phyloP scores from a whole-genome alignment of 2,113 vertebrate genomes.

The Bagarius yarrelli region DNA sequence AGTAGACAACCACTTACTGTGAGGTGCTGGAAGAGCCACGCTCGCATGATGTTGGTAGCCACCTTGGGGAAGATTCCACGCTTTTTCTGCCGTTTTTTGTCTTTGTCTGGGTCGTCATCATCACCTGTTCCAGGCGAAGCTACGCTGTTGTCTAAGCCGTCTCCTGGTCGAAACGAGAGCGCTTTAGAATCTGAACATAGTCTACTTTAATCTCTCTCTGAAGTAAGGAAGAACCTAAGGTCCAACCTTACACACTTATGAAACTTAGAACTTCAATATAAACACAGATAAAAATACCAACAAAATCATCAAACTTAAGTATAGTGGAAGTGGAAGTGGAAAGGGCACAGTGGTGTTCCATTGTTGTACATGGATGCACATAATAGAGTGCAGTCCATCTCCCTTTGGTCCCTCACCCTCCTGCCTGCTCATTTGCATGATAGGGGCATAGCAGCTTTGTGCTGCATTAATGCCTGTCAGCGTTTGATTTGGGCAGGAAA shows the following conservation, averaged over 20 bases:
- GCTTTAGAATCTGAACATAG: conserved; percentile 62
- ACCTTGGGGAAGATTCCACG: conserved; percentile 99
- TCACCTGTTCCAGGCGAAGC: conserved; percentile 98
- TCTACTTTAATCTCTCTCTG: conserved; percentile 51
- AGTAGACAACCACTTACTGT: conserved; percentile 79
- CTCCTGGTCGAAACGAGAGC: conserved; percentile 79
- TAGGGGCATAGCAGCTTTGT: conserved; percentile 83
- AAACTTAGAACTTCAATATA: conserved; percentile 49
- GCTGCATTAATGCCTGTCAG: conserved; percentile 80
- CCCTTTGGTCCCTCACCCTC: conserved; percentile 36
- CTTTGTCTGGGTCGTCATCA: conserved; percentile 98
- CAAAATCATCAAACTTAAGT: conserved; percentile 60
- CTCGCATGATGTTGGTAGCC: conserved; percentile 99
- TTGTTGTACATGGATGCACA: conserved; percentile 81
- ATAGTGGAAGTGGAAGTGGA: conserved; percentile 68
- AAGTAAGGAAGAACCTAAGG: conserved; percentile 37
- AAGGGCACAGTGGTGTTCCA: conserved; percentile 80
- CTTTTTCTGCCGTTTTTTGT: conserved; percentile 99
- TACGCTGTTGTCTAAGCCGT: conserved; percentile 99
- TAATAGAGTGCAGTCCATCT: conserved; percentile 73
- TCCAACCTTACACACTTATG: not conserved
- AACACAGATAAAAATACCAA: conserved; percentile 62
- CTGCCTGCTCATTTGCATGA: conserved; percentile 71
- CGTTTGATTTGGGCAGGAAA: conserved; percentile 73
- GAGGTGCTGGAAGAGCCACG: conserved; percentile 99